Evolutionary conservation across 2,888 invertebrate genomes (phyloP), one percentile per base, ranked within the genome.

Genomic region (Melikaiella ostensackeni): DNA sequence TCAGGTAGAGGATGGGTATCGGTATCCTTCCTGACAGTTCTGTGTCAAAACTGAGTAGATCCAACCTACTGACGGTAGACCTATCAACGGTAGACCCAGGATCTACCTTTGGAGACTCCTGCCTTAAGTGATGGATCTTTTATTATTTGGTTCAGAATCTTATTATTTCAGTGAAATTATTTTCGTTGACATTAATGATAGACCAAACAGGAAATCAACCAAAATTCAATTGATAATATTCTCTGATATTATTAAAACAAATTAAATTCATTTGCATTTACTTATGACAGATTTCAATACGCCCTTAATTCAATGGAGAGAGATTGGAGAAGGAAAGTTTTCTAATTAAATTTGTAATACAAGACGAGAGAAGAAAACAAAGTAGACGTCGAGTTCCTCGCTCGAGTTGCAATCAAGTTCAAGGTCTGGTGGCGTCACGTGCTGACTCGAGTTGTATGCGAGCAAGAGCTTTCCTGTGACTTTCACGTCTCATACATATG

Each of bases 401-500:
- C 70, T 70, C 50, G 50, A 70, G 46, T 70, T 70, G 70, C 50
- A 70, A 70, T 70, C 70, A 70, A 70, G 70, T 70, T 70, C 70
- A 70, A 70, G 70, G 70, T 70, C 50, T 70, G 70, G 27, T 30
- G 70, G 70, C 70, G 50, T 70, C 70, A 70, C 30, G 50, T 70
- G 70, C 42, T 24, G 21, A 24, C 42, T 27, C 46, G 30, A 46
- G 19, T 19, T 30, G 19, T 42, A 30, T 11, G 46, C 27, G 46
- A 38, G 64, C 42, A 46, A 66, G 42, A 70, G 70, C 46, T 70
- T 70, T 70, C 46, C 70, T 30, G 70, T 30, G 50, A 50, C 33
- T 66, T 66, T 46, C 66, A 42, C 27, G 27, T 66, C 46, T 86
- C 86, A 86, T 86, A 86, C 86, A 86, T 86, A 86, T 86, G 86